Percentiles rank a stretch among this genome's conserved stretches.
phyloP scores from a whole-genome alignment of 1,140 invertebrate species.

The Cydia fagiglandana region DNA sequence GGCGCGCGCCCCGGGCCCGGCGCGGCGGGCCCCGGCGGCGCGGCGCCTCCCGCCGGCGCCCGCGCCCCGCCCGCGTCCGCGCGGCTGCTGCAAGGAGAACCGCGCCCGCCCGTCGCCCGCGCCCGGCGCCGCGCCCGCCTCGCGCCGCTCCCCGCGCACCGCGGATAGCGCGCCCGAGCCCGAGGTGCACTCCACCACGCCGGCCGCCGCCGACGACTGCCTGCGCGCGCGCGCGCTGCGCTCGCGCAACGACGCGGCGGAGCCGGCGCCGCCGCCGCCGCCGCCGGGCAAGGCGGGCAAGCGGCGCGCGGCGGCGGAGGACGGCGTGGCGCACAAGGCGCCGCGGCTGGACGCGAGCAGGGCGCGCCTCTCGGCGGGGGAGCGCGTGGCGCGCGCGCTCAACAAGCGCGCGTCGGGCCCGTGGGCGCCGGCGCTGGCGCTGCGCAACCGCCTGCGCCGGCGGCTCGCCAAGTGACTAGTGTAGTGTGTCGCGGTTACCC shows the following conservation, averaged over 20 bases:
- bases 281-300: neutral
- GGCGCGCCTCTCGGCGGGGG: slow-evolving; percentile 32
- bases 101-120: slow-evolving; percentile 49
- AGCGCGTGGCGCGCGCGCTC: slow-evolving; percentile 43
- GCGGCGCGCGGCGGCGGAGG: slow-evolving; percentile 13
- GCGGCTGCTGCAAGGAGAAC: slow-evolving; percentile 58
- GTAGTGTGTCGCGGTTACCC: slow-evolving; percentile 42
- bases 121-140: slow-evolving; percentile 38
- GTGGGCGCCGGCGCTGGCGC: slow-evolving; percentile 63
- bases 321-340: neutral
- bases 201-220: slow-evolving; percentile 39
- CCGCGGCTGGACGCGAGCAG: slow-evolving; percentile 30
- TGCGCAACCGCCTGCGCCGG: slow-evolving; percentile 63
- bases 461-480: slow-evolving; percentile 61
- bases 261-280: slow-evolving; percentile 29
- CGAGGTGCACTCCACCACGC: slow-evolving; percentile 54
- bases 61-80: slow-evolving; percentile 43
- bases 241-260: slow-evolving; percentile 39
- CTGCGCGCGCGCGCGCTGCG: slow-evolving; percentile 34
- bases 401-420: slow-evolving; percentile 59
- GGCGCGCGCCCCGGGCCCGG: slow-evolving; percentile 46
- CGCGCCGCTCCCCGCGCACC: slow-evolving; percentile 41
- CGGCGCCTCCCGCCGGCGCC: slow-evolving; percentile 55
- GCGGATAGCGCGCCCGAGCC: slow-evolving; percentile 38
- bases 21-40: slow-evolving; percentile 61